A percentile compares a stretch with the other conserved stretches of the same genome.
Evolutionary conservation across 2,888 invertebrate genomes (phyloP).

Genomic region (Pseudanteris insignis): DNA sequence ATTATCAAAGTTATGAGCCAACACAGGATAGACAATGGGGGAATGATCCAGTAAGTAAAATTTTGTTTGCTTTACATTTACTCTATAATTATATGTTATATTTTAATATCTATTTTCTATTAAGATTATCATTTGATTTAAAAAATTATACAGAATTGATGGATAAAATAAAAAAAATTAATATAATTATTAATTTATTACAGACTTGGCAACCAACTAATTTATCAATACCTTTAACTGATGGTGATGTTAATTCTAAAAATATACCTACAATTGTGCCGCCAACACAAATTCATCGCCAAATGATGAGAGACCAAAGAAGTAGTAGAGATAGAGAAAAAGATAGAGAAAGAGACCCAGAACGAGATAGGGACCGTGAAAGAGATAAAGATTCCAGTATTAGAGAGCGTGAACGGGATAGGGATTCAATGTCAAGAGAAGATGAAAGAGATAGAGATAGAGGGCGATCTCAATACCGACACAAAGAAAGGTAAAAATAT

Average conservation of each 20-base stretch:
- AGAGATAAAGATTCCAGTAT: constrained; percentile 57
- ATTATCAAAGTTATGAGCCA: constrained; percentile 75
- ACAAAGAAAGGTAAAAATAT: constrained; percentile 71
- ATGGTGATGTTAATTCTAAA: constrained; percentile 59
- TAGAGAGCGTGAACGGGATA: constrained; percentile 61
- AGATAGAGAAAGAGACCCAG: constrained; percentile 55
- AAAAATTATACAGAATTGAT: too few relatives aligned
- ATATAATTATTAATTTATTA: too few relatives aligned
- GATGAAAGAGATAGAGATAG: constrained; percentile 67
- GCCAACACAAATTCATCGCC: constrained; percentile 60
- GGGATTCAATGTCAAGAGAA: constrained; percentile 65
- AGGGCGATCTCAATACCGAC: constrained; percentile 72
- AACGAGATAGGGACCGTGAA: constrained; percentile 54
- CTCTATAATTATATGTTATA: too few relatives aligned
- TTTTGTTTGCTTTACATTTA: too few relatives aligned
- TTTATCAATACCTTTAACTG: constrained; percentile 61
- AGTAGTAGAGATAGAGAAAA: constrained; percentile 58
- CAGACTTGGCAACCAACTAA: constrained; percentile 64
- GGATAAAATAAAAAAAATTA: too few relatives aligned
- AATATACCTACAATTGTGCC: constrained; percentile 65
- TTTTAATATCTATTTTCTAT: too few relatives aligned
- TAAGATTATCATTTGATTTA: neutral
- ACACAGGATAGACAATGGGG: constrained; percentile 80
- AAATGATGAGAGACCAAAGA: constrained; percentile 56
- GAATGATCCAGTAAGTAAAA: constrained; percentile 66